Evolutionary conservation across 2,797 vertebrate genomes (phyloP), one percentile per base, ranked within the genome.

Genomic region (Gila robusta): DNA sequence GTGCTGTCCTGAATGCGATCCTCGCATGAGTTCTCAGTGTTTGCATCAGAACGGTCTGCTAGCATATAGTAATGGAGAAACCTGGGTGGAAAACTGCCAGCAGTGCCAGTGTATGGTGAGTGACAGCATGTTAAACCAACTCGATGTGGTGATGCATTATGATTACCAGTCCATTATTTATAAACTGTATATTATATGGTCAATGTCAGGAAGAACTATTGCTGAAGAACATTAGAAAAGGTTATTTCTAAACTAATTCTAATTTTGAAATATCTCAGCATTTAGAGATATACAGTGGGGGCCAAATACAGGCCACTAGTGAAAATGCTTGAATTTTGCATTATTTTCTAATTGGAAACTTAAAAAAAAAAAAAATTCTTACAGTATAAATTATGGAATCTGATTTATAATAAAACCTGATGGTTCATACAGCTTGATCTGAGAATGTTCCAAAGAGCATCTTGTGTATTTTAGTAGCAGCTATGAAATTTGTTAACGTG

Each of bases 1-100:
- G 54, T 97, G 97, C 92, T 97, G 97, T 87, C 97, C 97, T 19
- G 97, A 97, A 90, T 97, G 97, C 88, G 97, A 97, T 91, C 95
- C 96, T 0, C 94, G 97, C 72, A 93, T 97, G 83, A 97, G 95
- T 89, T 97, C 96, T 79, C 97, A 96, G 32, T 97, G 97, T 90
- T 93, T 97, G 73, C 96, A 96, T 86, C 96, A 97, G 91, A 96
- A 93, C 5, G 96, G 96, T 59, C 95, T 96, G 72, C 79, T 95
- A n/a, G 89, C 95, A 28, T 97, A 97, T 84, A 95, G 96, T 91
- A 97, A 95, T 0, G 97, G 97, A 0, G 97, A 97, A 86, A 96
- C 95, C 66, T 97, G 97, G 97, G 89, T 96, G 83, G 96, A 97
- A 89, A 95, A 95, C 44, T 97, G 97, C 90, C 97, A 96, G 49